Conservation (phyloP, 2,888 invertebrate species). For the Melanostoma scalare region DNA sequence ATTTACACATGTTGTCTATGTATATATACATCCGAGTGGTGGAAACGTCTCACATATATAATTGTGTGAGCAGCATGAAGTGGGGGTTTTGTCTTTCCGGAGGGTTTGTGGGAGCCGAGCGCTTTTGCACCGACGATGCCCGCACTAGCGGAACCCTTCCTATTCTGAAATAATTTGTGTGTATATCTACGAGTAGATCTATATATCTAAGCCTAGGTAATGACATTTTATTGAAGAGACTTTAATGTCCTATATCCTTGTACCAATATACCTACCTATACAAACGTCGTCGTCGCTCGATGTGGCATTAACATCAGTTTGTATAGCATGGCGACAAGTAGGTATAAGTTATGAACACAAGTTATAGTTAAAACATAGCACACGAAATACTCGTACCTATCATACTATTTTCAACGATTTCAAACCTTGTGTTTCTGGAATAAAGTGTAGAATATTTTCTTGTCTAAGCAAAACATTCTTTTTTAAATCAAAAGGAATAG, state of each 20-base stretch:
- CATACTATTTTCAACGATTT: too few relatives aligned
- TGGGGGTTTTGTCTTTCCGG: constrained; percentile 64
- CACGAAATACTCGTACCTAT: too few relatives aligned
- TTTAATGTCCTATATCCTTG: constrained; percentile 67
- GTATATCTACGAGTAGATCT: constrained; percentile 18
- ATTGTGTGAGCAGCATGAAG: constrained; percentile 55
- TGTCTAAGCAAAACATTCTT: too few relatives aligned
- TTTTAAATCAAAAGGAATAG: too few relatives aligned
- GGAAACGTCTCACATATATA: constrained; percentile 58
- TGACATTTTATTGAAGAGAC: constrained; percentile 69
- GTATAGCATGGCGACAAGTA: constrained; percentile 24
- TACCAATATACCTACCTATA: constrained; percentile 34
- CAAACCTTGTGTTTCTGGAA: too few relatives aligned
- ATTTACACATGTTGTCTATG: constrained; percentile 73
- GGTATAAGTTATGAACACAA: constrained; percentile 2
- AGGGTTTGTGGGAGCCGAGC: constrained; percentile 40
- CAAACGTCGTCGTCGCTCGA: constrained; percentile 15
- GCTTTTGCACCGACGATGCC: constrained; percentile 39
- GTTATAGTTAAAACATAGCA: neutral
- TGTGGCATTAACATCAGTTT: constrained; percentile 39
- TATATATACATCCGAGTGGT: constrained; percentile 65
- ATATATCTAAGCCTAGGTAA: constrained; percentile 58
- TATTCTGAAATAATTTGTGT: constrained; percentile 28
- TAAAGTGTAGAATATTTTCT: too few relatives aligned
- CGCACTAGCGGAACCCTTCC: constrained; percentile 49